Percentiles rank a stretch among this genome's conserved stretches.
phyloP scores from a whole-genome alignment of 2,113 vertebrate species.

The Oenanthe melanoleuca region DNA sequence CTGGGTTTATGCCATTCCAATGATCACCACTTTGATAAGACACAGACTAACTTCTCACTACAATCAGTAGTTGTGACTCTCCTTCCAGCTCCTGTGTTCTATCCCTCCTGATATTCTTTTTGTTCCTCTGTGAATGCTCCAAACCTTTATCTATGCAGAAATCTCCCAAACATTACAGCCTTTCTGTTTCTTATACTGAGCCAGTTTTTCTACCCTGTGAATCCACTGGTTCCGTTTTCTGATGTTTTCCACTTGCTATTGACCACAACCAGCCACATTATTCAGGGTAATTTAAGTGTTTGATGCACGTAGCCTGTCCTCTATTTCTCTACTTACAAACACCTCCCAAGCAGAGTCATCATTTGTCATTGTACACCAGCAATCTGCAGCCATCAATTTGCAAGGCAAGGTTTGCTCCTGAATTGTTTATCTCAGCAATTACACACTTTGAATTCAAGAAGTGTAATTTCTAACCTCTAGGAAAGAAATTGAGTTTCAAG shows the following conservation, averaged over 20 bases:
- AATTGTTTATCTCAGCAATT: conserved; percentile 21
- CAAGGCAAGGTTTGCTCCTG: neutral
- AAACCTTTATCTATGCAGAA: neutral
- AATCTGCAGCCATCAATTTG: neutral
- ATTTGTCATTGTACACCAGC: conserved; percentile 4
- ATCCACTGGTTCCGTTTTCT: neutral
- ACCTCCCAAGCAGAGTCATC: neutral
- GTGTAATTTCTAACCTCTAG: neutral
- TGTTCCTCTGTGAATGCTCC: neutral
- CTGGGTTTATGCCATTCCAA: neutral
- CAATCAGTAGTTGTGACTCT: neutral
- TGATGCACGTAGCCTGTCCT: neutral
- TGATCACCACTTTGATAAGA: neutral
- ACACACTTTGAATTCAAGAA: neutral
- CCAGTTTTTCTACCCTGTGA: neutral
- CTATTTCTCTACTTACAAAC: neutral
- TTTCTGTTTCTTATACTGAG: neutral
- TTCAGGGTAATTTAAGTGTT: neutral
- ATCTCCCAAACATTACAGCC: accelerated
- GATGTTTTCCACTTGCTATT: neutral
- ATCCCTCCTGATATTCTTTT: neutral
- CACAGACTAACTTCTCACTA: neutral
- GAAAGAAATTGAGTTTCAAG: neutral
- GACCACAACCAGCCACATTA: neutral
- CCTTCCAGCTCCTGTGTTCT: neutral